Percentiles rank a stretch among this genome's conserved stretches.
These are phyloP conservation scores for Drosophila saltans DNA, from an alignment of 1,140 invertebrate genomes.

Conservation along the genomic window DNA sequence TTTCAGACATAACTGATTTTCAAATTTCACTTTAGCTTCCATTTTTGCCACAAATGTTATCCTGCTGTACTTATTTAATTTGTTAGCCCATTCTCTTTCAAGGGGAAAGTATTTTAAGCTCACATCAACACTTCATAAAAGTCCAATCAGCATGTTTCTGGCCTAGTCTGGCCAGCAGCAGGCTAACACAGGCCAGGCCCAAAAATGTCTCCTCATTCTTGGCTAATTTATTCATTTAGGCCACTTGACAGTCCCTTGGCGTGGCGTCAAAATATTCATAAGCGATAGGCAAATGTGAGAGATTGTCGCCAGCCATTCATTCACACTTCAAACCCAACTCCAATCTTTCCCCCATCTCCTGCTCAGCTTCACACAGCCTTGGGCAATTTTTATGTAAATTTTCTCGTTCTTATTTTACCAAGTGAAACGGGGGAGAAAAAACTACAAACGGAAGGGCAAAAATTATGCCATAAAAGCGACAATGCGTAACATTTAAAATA, in stretches of 20 bases:
- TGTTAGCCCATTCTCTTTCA: not conserved
- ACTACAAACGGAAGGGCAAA: slow-evolving; percentile 55
- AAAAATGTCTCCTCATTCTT: not conserved
- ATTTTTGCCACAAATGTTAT: no score
- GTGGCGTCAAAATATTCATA: slow-evolving; percentile 73
- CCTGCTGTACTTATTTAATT: not conserved
- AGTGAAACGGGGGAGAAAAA: slow-evolving; percentile 21
- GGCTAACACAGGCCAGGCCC: not conserved
- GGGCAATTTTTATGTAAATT: slow-evolving; percentile 75
- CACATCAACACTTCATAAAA: slow-evolving; percentile 71
- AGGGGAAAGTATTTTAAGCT: slow-evolving; percentile 30
- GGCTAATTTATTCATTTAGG: slow-evolving; percentile 72
- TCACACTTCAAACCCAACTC: slow-evolving; percentile 17
- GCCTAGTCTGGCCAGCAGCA: slow-evolving; percentile 34
- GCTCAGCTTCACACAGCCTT: not conserved
- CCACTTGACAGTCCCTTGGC: slow-evolving; percentile 55
- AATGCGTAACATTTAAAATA: slow-evolving; percentile 70
- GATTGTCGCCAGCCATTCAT: slow-evolving; percentile 38
- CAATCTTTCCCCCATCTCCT: slow-evolving; percentile 13
- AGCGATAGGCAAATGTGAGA: slow-evolving; percentile 63
- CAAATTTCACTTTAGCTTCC: no score
- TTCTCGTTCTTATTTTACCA: not conserved
- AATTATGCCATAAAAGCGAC: slow-evolving; percentile 71
- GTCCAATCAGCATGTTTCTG: slow-evolving; percentile 51
- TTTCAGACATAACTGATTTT: not conserved